Conservation (phyloP, 2,113 vertebrate genomes). For the Loxodonta africana region DNA sequence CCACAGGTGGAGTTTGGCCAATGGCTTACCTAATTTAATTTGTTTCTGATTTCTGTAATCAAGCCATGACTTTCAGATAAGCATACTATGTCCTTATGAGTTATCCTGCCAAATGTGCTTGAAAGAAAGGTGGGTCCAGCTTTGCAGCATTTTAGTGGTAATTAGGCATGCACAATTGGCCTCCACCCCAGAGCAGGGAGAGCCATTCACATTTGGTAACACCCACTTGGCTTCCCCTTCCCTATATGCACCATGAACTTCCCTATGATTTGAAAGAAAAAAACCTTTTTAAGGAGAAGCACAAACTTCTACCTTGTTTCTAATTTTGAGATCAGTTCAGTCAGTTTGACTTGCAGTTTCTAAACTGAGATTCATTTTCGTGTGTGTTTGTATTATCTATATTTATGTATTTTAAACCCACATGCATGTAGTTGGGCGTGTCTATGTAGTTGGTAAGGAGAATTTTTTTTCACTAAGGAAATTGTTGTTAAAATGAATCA, state of each 20-base stretch:
- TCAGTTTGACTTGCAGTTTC: neutral
- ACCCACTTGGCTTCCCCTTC: neutral
- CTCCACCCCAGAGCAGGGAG: constrained; percentile 60
- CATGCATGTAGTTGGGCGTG: neutral
- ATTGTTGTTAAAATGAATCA: constrained; percentile 46
- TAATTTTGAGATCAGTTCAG: neutral
- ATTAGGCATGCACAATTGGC: constrained; percentile 71
- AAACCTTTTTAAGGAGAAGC: neutral
- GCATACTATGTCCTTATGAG: neutral
- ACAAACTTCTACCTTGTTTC: neutral
- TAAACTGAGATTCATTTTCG: neutral
- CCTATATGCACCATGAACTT: neutral
- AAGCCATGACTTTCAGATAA: constrained; percentile 62
- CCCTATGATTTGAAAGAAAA: neutral
- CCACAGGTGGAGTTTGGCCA: neutral
- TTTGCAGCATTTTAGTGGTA: constrained; percentile 69
- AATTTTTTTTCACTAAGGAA: constrained; percentile 22
- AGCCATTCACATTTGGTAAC: constrained; percentile 35
- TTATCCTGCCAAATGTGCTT: constrained; percentile 50
- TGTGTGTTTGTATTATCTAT: neutral
- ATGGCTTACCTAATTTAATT: neutral
- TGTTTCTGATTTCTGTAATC: constrained; percentile 55
- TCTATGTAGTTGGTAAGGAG: neutral
- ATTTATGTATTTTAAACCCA: constrained; percentile 11
- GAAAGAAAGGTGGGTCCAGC: constrained; percentile 69